phyloP scores from a whole-genome alignment of 35 echinoderm and acorn worm species.

The Anneissia japonica region DNA sequence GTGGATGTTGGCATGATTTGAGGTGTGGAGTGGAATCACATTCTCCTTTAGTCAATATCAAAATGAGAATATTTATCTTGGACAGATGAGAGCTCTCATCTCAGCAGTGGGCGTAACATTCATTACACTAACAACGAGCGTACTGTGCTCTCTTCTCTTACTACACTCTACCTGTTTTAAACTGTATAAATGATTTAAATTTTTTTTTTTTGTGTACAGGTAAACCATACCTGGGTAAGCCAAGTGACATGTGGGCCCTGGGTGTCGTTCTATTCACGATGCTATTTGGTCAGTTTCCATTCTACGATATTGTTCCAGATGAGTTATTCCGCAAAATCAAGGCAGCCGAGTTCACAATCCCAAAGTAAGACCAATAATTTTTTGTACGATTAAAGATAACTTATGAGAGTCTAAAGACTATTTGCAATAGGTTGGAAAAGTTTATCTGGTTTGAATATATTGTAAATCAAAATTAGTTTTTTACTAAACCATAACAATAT shows the following conservation, averaged over 20 bases:
- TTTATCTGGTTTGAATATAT: not conserved
- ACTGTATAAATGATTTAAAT: no score
- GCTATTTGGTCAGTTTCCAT: constrained; percentile 98
- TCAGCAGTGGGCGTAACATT: no score
- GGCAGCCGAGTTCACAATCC: constrained; percentile 89
- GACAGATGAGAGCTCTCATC: no score
- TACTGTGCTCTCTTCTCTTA: no score
- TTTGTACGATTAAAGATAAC: not conserved
- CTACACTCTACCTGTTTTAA: no score
- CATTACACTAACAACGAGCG: no score
- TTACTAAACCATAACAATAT: not conserved
- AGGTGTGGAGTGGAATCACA: no score
- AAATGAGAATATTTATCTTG: no score
- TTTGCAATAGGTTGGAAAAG: not conserved
- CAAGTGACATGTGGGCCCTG: constrained; percentile 99
- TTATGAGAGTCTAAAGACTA: not conserved
- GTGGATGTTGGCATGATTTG: no score
- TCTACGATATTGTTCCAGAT: constrained; percentile 87
- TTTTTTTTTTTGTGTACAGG: constrained; percentile 41
- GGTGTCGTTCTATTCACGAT: constrained; percentile 99
- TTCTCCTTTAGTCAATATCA: no score
- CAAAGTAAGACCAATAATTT: constrained; percentile 60
- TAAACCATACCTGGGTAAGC: constrained; percentile 96
- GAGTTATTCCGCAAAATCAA: constrained; percentile 99
- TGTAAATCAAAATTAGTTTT: not conserved